phyloP scores from a whole-genome alignment of 2,113 vertebrate species.

The Redunca redunca region DNA sequence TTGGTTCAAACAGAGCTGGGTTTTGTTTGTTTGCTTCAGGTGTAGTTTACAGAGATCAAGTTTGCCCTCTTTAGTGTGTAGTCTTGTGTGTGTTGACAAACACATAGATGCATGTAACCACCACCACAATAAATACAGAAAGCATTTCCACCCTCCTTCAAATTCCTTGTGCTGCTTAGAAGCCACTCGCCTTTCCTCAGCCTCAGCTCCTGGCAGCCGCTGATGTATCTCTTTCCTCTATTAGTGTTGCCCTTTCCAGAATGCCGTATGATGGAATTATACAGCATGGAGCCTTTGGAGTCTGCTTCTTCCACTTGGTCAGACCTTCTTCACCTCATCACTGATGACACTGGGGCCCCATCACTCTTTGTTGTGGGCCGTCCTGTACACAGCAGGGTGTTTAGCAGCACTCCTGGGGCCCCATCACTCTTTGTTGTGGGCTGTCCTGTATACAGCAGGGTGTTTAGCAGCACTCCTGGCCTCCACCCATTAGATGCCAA shows the following conservation, averaged over 20 bases:
- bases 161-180: background rate
- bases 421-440: background rate
- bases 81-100: background rate
- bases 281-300: background rate
- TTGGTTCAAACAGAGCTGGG: background rate
- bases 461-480: background rate
- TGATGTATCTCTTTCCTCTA: background rate
- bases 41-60: background rate
- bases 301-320: background rate
- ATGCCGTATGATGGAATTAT: background rate
- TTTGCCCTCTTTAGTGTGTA: background rate
- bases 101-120: background rate
- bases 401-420: background rate
- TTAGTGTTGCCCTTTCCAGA: background rate
- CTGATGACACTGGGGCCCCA: background rate
- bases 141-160: background rate
- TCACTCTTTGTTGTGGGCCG: rapidly evolving
- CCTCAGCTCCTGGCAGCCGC: background rate
- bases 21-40: background rate
- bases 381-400: too few relatives aligned
- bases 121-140: background rate
- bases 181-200: background rate
- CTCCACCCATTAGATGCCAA: background rate
- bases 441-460: rapidly evolving
- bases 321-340: background rate